Evolutionary conservation across 2,113 vertebrate species (phyloP).

Genomic region (Anthoscopus minutus): DNA sequence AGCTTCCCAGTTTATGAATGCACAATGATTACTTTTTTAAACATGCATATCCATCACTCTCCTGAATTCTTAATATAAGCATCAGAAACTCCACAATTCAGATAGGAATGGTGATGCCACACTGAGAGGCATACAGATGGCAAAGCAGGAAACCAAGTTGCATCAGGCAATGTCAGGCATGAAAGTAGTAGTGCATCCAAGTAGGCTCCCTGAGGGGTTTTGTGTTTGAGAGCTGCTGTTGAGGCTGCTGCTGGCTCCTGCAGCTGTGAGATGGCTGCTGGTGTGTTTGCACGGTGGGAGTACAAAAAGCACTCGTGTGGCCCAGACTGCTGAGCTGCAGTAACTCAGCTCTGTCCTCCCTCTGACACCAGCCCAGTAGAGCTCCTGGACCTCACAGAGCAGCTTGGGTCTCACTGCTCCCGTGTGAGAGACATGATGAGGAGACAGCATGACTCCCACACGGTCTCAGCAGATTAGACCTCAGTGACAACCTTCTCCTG

Average conservation of each 20-base stretch:
- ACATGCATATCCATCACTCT: neutral
- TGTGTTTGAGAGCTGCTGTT: neutral
- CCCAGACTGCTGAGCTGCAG: neutral
- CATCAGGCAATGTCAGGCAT: neutral
- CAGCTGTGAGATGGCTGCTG: neutral
- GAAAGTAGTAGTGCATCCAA: neutral
- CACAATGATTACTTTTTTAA: neutral
- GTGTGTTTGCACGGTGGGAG: accelerated
- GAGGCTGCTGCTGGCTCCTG: neutral
- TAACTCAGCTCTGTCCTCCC: neutral
- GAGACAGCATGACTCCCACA: neutral
- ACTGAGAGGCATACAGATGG: neutral
- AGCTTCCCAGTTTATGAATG: neutral
- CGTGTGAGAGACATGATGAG: neutral
- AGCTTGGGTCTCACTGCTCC: neutral
- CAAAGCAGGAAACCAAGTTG: neutral
- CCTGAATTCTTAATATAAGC: neutral
- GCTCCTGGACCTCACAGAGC: neutral
- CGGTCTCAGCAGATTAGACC: neutral
- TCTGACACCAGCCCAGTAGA: accelerated
- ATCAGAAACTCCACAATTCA: neutral
- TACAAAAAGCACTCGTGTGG: accelerated
- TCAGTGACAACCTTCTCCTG: neutral
- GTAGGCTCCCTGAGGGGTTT: neutral
- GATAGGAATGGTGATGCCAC: accelerated